A percentile compares a stretch with the other conserved stretches of the same genome.
Conservation (phyloP, 2,888 invertebrate genomes). For the Pterobdella sp. region DNA sequence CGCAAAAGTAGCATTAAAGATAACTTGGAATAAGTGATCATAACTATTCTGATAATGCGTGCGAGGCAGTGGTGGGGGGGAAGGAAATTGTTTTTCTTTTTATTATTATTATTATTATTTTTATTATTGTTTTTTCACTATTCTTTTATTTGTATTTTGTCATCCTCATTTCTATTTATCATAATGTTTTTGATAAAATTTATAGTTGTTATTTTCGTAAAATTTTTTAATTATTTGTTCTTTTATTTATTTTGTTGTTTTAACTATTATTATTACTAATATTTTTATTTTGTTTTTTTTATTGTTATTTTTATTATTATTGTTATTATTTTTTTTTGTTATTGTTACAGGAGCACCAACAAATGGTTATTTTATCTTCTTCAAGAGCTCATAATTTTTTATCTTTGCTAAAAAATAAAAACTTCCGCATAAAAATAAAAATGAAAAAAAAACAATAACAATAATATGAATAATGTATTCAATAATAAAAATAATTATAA, state of each 20-base stretch:
- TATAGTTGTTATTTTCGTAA: too few relatives aligned
- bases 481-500: background rate
- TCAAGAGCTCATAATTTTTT: too few relatives aligned
- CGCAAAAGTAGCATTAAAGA: too few relatives aligned
- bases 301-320: background rate
- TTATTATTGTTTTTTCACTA: slow-evolving; percentile 6
- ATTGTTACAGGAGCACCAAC: too few relatives aligned
- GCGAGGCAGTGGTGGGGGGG: too few relatives aligned
- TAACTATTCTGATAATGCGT: too few relatives aligned
- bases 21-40: too few relatives aligned
- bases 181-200: slow-evolving; percentile 15
- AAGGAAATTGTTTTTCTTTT: slow-evolving; percentile 30
- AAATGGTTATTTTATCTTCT: too few relatives aligned
- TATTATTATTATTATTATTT: slow-evolving; percentile 32
- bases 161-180: background rate
- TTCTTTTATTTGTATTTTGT: background rate
- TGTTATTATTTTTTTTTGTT: slow-evolving; percentile 8
- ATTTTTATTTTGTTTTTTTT: background rate
- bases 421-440: too few relatives aligned
- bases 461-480: background rate
- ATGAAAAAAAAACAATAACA: background rate
- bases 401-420: too few relatives aligned
- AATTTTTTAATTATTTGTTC: background rate
- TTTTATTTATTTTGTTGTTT: background rate
- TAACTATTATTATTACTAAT: background rate